A percentile compares a stretch with the other conserved stretches of the same genome.
These are phyloP conservation scores for Monochamus alternatus DNA, from an alignment of 2,888 invertebrate species.

Conservation along the genomic window DNA sequence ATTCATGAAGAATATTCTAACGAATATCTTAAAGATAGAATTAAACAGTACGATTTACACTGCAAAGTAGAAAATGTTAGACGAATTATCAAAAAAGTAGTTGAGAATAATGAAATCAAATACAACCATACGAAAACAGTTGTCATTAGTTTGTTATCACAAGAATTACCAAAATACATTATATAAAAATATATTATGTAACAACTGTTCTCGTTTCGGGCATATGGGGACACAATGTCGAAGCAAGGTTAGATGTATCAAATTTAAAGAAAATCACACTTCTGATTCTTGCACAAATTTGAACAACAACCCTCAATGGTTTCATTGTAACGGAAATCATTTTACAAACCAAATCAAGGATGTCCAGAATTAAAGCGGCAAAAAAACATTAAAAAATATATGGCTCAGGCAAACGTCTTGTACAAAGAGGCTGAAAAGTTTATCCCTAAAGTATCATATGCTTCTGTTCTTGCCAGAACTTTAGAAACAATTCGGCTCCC, in stretches of 20 bases:
- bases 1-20: not conserved
- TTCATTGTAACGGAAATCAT: not conserved
- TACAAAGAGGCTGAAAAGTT: conserved; percentile 4
- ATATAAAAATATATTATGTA: conserved; percentile 18
- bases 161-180: conserved; percentile 13
- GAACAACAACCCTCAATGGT: not conserved
- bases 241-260: too few relatives aligned
- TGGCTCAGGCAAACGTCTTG: not conserved
- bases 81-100: conserved; percentile 4
- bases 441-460: conserved; percentile 18
- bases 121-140: not conserved
- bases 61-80: not conserved
- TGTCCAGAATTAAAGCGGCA: not conserved
- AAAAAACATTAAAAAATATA: conserved; percentile 6
- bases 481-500: not conserved
- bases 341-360: not conserved
- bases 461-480: conserved; percentile 12
- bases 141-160: not conserved
- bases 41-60: not conserved
- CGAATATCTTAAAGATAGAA: not conserved
- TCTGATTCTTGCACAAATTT: not conserved
- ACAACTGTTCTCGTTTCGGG: conserved; percentile 24
- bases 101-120: too few relatives aligned
- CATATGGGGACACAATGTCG: conserved; percentile 19
- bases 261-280: conserved; percentile 42